These are phyloP conservation scores for Castor canadensis DNA, from an alignment of 2,113 vertebrate genomes.

Conservation along the genomic window DNA sequence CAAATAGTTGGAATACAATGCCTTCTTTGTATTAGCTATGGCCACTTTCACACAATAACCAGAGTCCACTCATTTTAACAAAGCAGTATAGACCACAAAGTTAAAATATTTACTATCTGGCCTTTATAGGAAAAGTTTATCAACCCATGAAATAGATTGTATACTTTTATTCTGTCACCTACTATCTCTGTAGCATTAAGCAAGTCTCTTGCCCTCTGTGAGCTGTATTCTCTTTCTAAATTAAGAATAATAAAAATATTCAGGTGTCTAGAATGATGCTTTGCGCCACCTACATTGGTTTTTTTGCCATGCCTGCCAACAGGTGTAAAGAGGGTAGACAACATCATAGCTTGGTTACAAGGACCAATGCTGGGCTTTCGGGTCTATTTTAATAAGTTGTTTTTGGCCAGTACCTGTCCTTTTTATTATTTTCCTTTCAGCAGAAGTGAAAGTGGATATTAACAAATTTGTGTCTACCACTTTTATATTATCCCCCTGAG, in stretches of 20 bases:
- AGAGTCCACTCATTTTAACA: background rate
- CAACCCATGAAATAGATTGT: background rate
- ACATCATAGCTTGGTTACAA: slow-evolving; percentile 32
- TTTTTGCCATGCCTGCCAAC: background rate
- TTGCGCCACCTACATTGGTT: background rate
- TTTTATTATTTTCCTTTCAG: slow-evolving; percentile 71
- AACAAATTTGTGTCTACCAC: slow-evolving; percentile 56
- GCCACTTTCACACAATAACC: background rate
- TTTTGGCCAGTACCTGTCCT: slow-evolving; percentile 61
- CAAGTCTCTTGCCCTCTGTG: background rate
- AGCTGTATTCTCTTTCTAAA: slow-evolving; percentile 13
- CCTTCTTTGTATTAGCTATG: background rate
- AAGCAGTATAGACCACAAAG: background rate
- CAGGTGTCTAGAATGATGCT: background rate
- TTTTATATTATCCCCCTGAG: slow-evolving; percentile 50
- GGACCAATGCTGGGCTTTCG: slow-evolving; percentile 30
- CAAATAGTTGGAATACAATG: background rate
- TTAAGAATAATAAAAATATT: background rate
- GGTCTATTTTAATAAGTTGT: slow-evolving; percentile 54
- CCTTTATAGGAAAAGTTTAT: background rate
- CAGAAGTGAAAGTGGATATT: slow-evolving; percentile 60
- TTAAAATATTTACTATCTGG: slow-evolving; percentile 2
- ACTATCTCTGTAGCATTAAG: background rate
- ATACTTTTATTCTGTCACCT: background rate
- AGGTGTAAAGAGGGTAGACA: slow-evolving; percentile 15